phyloP scores from a whole-genome alignment of 53 echinoderm and acorn worm species.

The Pentamera pediparva region DNA sequence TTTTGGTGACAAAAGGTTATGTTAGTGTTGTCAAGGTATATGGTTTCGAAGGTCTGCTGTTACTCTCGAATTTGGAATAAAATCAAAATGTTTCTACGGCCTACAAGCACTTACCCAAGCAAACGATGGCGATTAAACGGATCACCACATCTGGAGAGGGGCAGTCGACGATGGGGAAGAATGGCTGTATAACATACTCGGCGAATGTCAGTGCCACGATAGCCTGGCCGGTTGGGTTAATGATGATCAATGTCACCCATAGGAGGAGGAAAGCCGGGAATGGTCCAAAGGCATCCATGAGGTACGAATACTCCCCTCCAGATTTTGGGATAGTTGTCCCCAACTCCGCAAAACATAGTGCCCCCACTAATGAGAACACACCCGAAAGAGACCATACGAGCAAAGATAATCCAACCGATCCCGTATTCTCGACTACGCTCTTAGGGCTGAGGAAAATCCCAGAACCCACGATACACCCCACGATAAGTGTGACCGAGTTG shows the following conservation, averaged over 20 bases:
- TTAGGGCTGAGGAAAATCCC: conserved; percentile 93
- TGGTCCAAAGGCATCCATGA: conserved; percentile 63
- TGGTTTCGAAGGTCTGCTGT: too few relatives aligned
- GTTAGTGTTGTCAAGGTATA: too few relatives aligned
- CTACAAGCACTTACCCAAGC: conserved; percentile 89
- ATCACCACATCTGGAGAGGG: conserved; percentile 64
- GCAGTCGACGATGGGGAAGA: conserved; percentile 71
- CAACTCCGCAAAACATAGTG: conserved; percentile 87
- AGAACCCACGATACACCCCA: conserved; percentile 93
- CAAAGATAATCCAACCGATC: conserved; percentile 78
- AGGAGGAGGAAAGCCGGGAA: conserved; percentile 75
- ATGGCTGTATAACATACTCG: conserved; percentile 82
- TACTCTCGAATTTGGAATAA: too few relatives aligned
- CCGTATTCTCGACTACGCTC: conserved; percentile 62
- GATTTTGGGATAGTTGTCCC: conserved; percentile 80
- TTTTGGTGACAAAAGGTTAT: too few relatives aligned
- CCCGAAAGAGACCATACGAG: conserved; percentile 87
- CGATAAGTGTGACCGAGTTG: conserved; percentile 69
- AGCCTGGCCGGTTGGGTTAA: conserved; percentile 92
- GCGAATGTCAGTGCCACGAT: conserved; percentile 92
- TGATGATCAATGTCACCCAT: conserved; percentile 91
- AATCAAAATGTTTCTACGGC: too few relatives aligned
- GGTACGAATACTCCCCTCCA: conserved; percentile 89
- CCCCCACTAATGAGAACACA: conserved; percentile 84
- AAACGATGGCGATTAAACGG: conserved; percentile 62